Conservation (phyloP, 2,113 vertebrate genomes). For the Phalacrocorax pelagicus region DNA sequence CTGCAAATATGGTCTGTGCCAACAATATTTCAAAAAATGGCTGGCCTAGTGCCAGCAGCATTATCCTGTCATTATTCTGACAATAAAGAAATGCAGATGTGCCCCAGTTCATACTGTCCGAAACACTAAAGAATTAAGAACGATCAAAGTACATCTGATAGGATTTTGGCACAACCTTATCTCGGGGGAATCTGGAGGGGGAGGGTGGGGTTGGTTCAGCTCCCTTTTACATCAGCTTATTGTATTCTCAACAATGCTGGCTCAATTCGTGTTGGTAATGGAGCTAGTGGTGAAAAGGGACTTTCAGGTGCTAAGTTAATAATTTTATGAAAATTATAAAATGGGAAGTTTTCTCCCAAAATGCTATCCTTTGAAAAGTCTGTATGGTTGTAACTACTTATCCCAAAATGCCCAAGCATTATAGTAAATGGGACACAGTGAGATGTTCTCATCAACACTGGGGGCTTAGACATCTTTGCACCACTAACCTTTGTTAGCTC, state of each 20-base stretch:
- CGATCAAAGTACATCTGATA: constrained; percentile 14
- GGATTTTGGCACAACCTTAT: neutral
- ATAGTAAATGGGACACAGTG: neutral
- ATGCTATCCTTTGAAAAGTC: neutral
- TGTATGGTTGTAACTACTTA: neutral
- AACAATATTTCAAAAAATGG: neutral
- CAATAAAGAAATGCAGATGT: constrained; percentile 59
- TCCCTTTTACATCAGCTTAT: constrained; percentile 1
- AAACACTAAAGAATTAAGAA: constrained; percentile 15
- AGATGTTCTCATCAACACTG: neutral
- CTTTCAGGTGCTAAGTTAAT: neutral
- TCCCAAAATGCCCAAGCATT: neutral
- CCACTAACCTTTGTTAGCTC: neutral
- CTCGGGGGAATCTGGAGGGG: neutral
- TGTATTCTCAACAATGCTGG: constrained; percentile 27
- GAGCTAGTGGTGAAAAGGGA: neutral
- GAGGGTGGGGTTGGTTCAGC: constrained; percentile 11
- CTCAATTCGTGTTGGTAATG: neutral
- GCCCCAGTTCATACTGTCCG: neutral
- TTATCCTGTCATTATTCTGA: constrained; percentile 49
- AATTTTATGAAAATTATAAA: neutral
- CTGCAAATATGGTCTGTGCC: neutral
- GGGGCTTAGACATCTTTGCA: neutral
- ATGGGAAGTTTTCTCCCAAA: neutral
- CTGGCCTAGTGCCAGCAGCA: constrained; percentile 6